Base-by-base conservation (phyloP, 35 echinoderm and acorn worm species). In the Stichopus chloronotus region DNA sequence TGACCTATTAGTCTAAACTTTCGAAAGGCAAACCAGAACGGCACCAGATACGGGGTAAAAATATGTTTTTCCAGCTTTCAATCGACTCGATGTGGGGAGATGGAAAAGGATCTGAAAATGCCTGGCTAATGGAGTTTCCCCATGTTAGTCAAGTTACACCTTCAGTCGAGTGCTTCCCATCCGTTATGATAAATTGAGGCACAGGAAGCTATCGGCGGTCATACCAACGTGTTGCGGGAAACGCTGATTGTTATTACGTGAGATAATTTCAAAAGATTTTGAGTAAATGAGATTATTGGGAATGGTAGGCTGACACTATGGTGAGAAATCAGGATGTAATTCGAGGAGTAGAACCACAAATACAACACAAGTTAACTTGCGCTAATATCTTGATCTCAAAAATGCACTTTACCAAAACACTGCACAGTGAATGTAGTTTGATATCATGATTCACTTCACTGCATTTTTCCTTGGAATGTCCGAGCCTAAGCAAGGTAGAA, bases 141-240 rank as follows among this genome's bases (percentile, higher is more conserved):
- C 57, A 58, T 58, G 82, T 85, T 58, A 55, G 54, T 85, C 13
- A 11, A 58, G 55, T 85, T 85, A 58, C 14, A 17, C 9, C 19
- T n/a, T n/a, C 55, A 22, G 17, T 85, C 6, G 55, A 56, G 57
- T 58, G 57, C 11, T 58, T 85, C 82, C 82, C 16, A 59, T 85
- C 54, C 69, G 4, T 56, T 85, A 85, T 58, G 20, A 85, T 85
- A 58, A 56, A 85, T 17, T 9, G 52, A 5, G 57, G 57, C 17
- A 85, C 82, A 85, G 82, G 82, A 85, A 85, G 6, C 82, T 58
- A 23, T 85, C 57, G 82, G 55, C 55, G 13, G 24, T 85, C 82
- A 85, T 85, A 85, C 57, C 54, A 85, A n/a, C 82, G 57, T 85
- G 82, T 85, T 14, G 82, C 55, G 57, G 82, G 82, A 85, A 85